Evolutionary conservation across 1,140 invertebrate species (phyloP).

Genomic region (Meloidogyne hapla): DNA sequence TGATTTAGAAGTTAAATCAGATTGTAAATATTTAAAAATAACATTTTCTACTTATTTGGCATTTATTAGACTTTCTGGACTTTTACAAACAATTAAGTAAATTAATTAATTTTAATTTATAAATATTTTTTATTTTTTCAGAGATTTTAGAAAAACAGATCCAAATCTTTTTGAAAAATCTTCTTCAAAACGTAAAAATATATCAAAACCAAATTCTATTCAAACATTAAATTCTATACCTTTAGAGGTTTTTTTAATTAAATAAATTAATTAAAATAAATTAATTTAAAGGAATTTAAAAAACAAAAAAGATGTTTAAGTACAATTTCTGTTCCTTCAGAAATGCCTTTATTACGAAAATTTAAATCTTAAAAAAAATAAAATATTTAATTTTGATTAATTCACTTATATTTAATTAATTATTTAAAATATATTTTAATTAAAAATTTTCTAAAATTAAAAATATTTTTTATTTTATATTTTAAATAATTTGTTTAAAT

Average conservation of each 20-base stretch:
- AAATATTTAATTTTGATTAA: too few relatives aligned
- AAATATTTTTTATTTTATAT: too few relatives aligned
- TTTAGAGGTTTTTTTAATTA: neutral
- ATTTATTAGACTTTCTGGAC: constrained; percentile 26
- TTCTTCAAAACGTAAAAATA: neutral
- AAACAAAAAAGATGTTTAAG: constrained; percentile 21
- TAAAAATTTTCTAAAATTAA: neutral
- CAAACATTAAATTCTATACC: neutral
- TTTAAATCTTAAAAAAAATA: neutral
- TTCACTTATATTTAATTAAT: too few relatives aligned
- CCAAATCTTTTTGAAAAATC: neutral
- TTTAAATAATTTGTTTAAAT: too few relatives aligned
- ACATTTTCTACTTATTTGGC: constrained; percentile 43
- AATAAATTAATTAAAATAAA: neutral
- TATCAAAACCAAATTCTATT: neutral
- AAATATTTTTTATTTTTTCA: neutral
- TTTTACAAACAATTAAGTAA: constrained; percentile 36
- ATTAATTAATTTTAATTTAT: neutral
- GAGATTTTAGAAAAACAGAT: neutral
- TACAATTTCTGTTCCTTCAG: constrained; percentile 15
- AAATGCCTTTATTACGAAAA: neutral
- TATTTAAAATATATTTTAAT: neutral
- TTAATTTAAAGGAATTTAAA: neutral
- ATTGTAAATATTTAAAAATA: constrained; percentile 54
- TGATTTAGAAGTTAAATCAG: constrained; percentile 41